Evolutionary conservation across 2,113 vertebrate species (phyloP).

Genomic region (Himantopus leucocephalus): DNA sequence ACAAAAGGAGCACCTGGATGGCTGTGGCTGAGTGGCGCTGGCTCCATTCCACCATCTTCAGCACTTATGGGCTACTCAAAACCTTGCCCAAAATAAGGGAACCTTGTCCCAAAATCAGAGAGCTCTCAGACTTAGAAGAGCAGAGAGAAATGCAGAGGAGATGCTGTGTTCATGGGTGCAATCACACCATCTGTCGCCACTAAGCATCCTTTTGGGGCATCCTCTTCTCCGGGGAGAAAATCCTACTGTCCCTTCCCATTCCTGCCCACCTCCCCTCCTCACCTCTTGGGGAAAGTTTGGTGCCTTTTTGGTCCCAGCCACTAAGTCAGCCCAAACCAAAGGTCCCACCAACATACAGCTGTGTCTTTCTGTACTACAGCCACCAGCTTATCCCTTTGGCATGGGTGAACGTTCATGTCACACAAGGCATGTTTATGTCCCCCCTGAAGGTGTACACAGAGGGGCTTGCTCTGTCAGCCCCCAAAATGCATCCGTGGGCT

Average conservation of each 20-base stretch:
- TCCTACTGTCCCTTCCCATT: not conserved
- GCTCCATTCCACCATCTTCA: not conserved
- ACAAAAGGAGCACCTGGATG: not conserved
- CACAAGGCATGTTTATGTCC: not conserved
- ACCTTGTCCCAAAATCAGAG: not conserved
- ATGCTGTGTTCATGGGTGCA: rapidly evolving
- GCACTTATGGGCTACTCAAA: not conserved
- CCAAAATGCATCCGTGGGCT: not conserved
- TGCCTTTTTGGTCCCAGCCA: not conserved
- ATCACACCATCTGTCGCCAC: rapidly evolving
- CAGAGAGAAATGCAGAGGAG: not conserved
- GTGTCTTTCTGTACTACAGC: not conserved
- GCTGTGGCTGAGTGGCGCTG: not conserved
- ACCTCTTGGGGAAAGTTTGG: not conserved
- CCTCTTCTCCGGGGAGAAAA: not conserved
- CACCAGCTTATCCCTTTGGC: not conserved
- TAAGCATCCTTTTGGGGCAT: not conserved
- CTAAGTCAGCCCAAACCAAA: not conserved
- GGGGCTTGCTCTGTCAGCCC: not conserved
- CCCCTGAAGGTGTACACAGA: not conserved
- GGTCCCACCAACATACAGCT: not conserved
- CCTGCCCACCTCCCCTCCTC: not conserved
- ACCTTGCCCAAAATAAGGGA: not conserved
- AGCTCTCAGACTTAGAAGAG: not conserved
- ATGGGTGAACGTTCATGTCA: rapidly evolving